phyloP scores from a whole-genome alignment of 2,113 vertebrate species.

The Coregonus clupeaformis region DNA sequence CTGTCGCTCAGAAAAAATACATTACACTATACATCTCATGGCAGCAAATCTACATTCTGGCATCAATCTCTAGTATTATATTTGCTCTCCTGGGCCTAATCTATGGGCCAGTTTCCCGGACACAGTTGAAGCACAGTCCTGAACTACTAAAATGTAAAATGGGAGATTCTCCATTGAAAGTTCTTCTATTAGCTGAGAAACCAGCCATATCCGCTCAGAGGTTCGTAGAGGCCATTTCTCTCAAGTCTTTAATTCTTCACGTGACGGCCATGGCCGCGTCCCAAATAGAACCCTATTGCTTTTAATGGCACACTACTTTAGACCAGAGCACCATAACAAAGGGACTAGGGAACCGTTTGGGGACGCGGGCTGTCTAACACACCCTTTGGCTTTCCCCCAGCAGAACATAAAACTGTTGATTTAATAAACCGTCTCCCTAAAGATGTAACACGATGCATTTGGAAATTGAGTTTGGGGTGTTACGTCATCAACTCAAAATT shows the following conservation, averaged over 20 bases:
- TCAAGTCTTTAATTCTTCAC: too few species aligned
- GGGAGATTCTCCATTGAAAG: too few species aligned
- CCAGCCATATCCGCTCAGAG: too few species aligned
- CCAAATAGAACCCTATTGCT: too few species aligned
- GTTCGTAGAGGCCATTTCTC: too few species aligned
- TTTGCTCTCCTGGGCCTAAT: background rate
- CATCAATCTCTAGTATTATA: background rate
- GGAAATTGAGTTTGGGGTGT: constrained; percentile 23
- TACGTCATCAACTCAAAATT: constrained; percentile 26
- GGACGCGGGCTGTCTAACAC: background rate
- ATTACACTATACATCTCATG: constrained; percentile 8
- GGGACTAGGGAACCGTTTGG: background rate
- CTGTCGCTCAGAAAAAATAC: background rate
- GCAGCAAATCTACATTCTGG: background rate
- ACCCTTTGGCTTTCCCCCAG: constrained; percentile 6
- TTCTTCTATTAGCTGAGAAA: too few species aligned
- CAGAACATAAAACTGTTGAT: background rate
- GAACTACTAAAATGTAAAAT: too few species aligned
- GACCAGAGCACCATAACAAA: too few species aligned
- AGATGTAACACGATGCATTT: constrained; percentile 17
- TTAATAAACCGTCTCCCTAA: constrained; percentile 1
- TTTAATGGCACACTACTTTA: too few species aligned
- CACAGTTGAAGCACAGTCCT: too few species aligned
- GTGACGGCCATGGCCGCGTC: too few species aligned
- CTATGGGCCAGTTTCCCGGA: background rate